Evolutionary conservation across 2,797 vertebrate species (phyloP).

Genomic region (Rhinophrynus dorsalis): DNA sequence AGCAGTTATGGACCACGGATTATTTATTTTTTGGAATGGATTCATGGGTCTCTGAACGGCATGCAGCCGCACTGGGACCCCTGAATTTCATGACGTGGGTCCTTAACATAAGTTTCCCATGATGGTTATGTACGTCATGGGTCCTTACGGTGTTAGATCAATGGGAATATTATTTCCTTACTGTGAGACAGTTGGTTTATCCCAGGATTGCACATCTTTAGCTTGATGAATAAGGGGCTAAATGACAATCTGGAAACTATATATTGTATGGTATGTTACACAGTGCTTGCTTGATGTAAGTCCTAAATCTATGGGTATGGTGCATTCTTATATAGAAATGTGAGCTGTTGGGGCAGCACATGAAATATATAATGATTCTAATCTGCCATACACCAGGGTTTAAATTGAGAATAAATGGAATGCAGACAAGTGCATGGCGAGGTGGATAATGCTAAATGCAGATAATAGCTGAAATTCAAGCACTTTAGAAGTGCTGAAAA

Average conservation of each 20-base stretch:
- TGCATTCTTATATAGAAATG: not conserved
- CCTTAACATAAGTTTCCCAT: not conserved
- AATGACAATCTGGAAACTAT: not conserved
- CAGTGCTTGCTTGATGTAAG: constrained; percentile 15
- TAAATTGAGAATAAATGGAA: constrained; percentile 11
- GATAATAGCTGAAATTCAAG: constrained; percentile 41
- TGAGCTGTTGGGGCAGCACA: not conserved
- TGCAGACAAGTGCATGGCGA: not conserved
- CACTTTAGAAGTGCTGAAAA: constrained; percentile 6
- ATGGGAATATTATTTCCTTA: not conserved
- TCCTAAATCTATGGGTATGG: not conserved
- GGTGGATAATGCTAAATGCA: constrained; percentile 23
- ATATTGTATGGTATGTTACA: not conserved
- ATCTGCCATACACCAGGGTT: constrained; percentile 5
- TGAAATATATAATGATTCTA: constrained; percentile 13
- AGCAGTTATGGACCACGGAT: not conserved
- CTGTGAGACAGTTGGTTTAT: too few species aligned
- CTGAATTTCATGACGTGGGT: not conserved
- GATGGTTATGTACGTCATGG: too few species aligned
- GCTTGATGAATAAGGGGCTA: too few species aligned
- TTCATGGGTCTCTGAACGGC: too few species aligned
- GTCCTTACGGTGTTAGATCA: too few species aligned
- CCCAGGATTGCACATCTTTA: too few species aligned
- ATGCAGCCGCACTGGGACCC: too few species aligned
- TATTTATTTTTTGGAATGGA: not conserved